Conservation (phyloP, 2,797 vertebrate species). For the Myoxocephalus aenaeus region DNA sequence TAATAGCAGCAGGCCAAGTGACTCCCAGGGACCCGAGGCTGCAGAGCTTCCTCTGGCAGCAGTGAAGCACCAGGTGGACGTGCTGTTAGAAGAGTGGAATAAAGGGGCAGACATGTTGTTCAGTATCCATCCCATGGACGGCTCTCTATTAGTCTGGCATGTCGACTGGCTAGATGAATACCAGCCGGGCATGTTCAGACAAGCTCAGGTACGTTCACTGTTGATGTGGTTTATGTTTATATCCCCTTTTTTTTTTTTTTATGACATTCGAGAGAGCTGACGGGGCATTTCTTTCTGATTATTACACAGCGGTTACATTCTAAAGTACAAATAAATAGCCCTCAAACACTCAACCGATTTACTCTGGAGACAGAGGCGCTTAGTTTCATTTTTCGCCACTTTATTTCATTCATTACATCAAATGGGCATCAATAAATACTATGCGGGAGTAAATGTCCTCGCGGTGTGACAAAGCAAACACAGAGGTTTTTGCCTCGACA, state of each 20-base stretch:
- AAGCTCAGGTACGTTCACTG: constrained; percentile 91
- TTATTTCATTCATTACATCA: background rate
- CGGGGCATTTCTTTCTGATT: background rate
- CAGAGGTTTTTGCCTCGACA: too few species aligned
- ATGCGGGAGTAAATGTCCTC: background rate
- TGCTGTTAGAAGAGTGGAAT: constrained; percentile 94
- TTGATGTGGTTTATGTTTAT: constrained; percentile 13
- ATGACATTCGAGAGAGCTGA: background rate
- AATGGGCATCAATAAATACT: background rate
- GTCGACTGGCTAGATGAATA: constrained; percentile 99
- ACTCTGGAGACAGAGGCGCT: background rate
- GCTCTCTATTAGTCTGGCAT: constrained; percentile 96
- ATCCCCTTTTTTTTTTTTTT: background rate
- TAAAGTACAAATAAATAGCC: background rate
- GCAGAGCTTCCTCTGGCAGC: constrained; percentile 85
- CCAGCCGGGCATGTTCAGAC: constrained; percentile 98
- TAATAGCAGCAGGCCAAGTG: constrained; percentile 77
- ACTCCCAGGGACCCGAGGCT: constrained; percentile 78
- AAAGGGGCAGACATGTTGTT: constrained; percentile 98
- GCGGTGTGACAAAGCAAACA: too few species aligned
- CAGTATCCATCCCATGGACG: constrained; percentile 98
- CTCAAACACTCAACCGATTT: background rate
- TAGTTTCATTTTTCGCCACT: background rate
- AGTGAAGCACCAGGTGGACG: constrained; percentile 93
- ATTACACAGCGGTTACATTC: background rate